These are phyloP conservation scores for Pachycephus smyrnensis DNA, from an alignment of 2,888 invertebrate genomes.

Conservation along the genomic window DNA sequence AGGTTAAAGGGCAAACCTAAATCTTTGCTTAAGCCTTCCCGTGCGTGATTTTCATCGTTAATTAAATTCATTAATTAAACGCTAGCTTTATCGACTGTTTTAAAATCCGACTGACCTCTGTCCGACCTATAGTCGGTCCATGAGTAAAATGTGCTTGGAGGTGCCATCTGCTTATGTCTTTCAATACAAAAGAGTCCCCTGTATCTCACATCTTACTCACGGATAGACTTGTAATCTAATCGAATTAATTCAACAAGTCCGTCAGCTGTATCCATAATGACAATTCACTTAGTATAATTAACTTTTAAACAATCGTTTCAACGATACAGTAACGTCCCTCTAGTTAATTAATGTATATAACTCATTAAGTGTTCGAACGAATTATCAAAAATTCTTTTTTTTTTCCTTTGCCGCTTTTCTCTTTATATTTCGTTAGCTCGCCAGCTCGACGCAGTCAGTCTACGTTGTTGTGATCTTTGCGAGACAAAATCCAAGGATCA, in stretches of 20 bases:
- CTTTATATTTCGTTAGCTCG: not conserved
- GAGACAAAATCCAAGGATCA: not conserved
- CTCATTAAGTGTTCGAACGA: conserved; percentile 16
- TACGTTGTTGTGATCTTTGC: not conserved
- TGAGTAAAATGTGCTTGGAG: no score
- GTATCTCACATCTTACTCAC: not conserved
- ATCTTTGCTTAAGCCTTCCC: not conserved
- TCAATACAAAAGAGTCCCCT: not conserved
- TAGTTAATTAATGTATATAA: conserved; percentile 11
- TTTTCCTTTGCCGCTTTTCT: not conserved
- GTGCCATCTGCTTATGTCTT: not conserved
- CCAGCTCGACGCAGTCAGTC: not conserved
- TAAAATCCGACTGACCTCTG: not conserved
- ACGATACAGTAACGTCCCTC: not conserved
- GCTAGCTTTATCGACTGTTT: not conserved
- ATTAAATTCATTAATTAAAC: not conserved
- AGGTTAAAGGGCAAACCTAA: not conserved
- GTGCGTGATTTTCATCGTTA: not conserved
- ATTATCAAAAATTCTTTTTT: not conserved
- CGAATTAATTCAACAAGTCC: not conserved
- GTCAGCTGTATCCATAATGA: not conserved
- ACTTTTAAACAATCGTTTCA: not conserved
- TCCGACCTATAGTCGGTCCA: no score
- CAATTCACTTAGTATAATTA: not conserved
- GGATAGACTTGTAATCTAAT: not conserved